Percentiles rank a stretch among this genome's conserved stretches.
These are phyloP conservation scores for Montifringilla adamsi DNA, from an alignment of 2,113 vertebrate species.

Conservation along the genomic window DNA sequence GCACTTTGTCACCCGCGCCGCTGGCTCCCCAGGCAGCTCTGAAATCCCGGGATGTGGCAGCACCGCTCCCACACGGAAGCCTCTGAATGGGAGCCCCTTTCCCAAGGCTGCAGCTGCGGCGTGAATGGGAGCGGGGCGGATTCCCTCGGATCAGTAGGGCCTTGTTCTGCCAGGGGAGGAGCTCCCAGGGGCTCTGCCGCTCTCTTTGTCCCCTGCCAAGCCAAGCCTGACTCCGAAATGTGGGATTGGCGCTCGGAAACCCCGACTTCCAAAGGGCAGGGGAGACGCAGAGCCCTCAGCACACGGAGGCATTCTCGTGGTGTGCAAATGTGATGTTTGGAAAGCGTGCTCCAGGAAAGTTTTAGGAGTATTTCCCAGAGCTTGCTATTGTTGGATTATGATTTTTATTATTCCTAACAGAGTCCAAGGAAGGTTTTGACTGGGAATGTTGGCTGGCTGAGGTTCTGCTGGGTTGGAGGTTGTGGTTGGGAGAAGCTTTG, in stretches of 20 bases:
- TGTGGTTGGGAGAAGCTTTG: background rate
- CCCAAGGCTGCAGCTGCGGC: constrained; percentile 36
- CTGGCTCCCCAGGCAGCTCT: background rate
- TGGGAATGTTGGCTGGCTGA: background rate
- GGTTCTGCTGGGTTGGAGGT: background rate
- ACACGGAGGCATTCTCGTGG: accelerated
- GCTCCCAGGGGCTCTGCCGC: background rate
- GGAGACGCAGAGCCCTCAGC: background rate
- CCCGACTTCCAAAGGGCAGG: background rate
- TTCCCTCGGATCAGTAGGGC: background rate
- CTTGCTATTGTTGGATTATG: background rate
- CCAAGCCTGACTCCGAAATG: background rate
- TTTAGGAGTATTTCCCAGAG: background rate
- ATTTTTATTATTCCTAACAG: background rate
- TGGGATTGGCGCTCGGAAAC: background rate
- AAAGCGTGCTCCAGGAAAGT: background rate
- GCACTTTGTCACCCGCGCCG: accelerated
- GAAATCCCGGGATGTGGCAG: background rate
- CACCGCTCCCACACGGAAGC: background rate
- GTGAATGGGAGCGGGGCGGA: background rate
- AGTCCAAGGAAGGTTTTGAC: background rate
- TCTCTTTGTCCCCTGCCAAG: background rate
- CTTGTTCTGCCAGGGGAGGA: background rate
- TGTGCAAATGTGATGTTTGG: background rate
- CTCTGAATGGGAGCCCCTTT: background rate